phyloP scores from a whole-genome alignment of 2,797 vertebrate species.

The Philypnodon macrostomus region DNA sequence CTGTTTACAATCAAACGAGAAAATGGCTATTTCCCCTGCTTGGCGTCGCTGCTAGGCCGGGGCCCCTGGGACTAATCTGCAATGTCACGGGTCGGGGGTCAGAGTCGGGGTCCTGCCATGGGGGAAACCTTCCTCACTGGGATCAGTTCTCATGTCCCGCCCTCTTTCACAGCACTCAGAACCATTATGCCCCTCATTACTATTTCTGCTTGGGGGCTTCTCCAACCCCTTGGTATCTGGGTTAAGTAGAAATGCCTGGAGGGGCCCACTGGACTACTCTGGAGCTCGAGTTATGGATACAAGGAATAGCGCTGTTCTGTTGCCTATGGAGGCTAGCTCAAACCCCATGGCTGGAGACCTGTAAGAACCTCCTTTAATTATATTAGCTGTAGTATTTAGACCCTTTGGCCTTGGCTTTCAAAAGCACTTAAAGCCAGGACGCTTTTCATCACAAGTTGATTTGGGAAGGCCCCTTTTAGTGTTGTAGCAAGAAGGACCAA shows the following conservation, averaged over 20 bases:
- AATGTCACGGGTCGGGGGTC: conserved; percentile 57
- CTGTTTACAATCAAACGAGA: conserved; percentile 2
- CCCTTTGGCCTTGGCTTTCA: conserved; percentile 63
- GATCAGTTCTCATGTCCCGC: conserved; percentile 42
- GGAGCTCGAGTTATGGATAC: conserved; percentile 33
- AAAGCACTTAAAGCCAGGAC: conserved; percentile 60
- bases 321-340: conserved; percentile 50
- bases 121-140: conserved; percentile 38
- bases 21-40: conserved; percentile 19
- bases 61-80: conserved; percentile 66
- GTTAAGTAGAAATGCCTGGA: conserved; percentile 52
- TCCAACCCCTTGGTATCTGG: conserved; percentile 34
- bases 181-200: conserved; percentile 57
- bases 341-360: conserved; percentile 53
- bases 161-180: conserved; percentile 46
- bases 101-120: conserved; percentile 54
- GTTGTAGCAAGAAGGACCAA: conserved; percentile 38
- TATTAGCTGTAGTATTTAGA: conserved; percentile 66
- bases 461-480: conserved; percentile 42
- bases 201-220: conserved; percentile 10
- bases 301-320: conserved; percentile 55
- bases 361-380: conserved; percentile 64
- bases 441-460: conserved; percentile 69
- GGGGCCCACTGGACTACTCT: conserved; percentile 40
- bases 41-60: conserved; percentile 16